Base-by-base conservation (phyloP, 2,797 vertebrate species). In the Leucoraja ocellata region DNA sequence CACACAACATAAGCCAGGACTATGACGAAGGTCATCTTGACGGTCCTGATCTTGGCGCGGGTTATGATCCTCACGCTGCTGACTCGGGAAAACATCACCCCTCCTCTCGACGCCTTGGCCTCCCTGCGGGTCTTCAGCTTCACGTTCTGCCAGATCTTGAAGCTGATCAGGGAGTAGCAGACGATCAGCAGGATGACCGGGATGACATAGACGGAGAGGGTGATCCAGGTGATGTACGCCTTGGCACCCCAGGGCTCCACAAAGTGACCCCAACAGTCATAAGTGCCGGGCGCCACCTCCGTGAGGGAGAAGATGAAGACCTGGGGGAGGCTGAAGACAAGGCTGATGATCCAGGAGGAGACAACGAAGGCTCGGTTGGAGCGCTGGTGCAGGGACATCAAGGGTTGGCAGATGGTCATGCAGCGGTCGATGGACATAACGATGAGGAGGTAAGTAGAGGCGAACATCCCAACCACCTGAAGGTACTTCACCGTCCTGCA, bases 391-490 rank as follows among this genome's bases (percentile, higher is more conserved):
- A 98, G 94, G 3, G 98, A 97, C 93, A 98, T 97, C 93, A 99
- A 96, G 0, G 99, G 99, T 94, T 97, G 98, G 94, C 98, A 99
- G 95, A 99, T 98, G 23, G 99, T 98, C 94, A 99, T 94, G 94
- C 99, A 99, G 93, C 99, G 97, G 96, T 99, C 99, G 39, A 99
- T 95, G 73, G 99, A 99, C 99, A 99, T 99, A 93, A 99, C 95
- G 93, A 99, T 96, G 21, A 99, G 97, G 98, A 99, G 97, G 96
- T 99, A 99, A 46, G 99, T 99, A 78, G 99, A 99, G 0, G 99
- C 99, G n/a, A 99, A 99, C 99, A 99, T 99, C 1, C 98, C 99
- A 93, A 99, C 98, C 0, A 99, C 98, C 96, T 99, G 99, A 93
- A 99, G 94, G 95, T 99, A 99, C 94, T 99, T 99, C 93, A 99